Evolutionary conservation across 1,140 invertebrate genomes (phyloP).

Genomic region (Hyphantria cunea): DNA sequence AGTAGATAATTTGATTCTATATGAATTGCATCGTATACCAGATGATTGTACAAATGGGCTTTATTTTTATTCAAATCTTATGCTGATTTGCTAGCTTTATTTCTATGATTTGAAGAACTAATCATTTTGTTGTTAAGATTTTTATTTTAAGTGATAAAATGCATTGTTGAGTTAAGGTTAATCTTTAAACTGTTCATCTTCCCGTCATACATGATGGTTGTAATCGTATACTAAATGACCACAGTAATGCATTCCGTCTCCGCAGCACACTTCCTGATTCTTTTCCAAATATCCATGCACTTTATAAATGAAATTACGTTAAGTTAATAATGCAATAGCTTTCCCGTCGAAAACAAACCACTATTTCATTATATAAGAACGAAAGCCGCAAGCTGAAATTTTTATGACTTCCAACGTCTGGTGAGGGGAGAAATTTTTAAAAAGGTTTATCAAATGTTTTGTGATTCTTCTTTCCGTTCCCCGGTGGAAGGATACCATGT

Average conservation of each 20-base stretch:
- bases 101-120: too few species aligned
- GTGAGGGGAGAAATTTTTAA: constrained; percentile 53
- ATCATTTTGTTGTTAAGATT: too few species aligned
- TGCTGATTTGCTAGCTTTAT: too few species aligned
- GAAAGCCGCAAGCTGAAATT: constrained; percentile 59
- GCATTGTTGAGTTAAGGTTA: too few species aligned
- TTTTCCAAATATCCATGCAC: constrained; percentile 27
- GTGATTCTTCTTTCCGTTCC: constrained; percentile 50
- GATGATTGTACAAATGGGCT: too few species aligned
- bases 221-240: too few species aligned
- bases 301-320: constrained; percentile 34
- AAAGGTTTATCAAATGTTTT: constrained; percentile 58
- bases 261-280: constrained; percentile 9
- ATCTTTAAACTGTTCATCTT: too few species aligned
- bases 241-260: constrained; percentile 4
- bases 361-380: constrained; percentile 54
- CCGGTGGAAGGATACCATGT: constrained; percentile 42
- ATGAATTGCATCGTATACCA: too few species aligned
- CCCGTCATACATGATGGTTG: too few species aligned
- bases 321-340: constrained; percentile 34
- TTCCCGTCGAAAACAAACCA: constrained; percentile 40
- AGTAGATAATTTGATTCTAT: too few species aligned
- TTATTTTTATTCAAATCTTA: too few species aligned
- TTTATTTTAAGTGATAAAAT: too few species aligned
- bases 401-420: constrained; percentile 59